phyloP scores from a whole-genome alignment of 1,140 invertebrate genomes.

The Dryas iulia region DNA sequence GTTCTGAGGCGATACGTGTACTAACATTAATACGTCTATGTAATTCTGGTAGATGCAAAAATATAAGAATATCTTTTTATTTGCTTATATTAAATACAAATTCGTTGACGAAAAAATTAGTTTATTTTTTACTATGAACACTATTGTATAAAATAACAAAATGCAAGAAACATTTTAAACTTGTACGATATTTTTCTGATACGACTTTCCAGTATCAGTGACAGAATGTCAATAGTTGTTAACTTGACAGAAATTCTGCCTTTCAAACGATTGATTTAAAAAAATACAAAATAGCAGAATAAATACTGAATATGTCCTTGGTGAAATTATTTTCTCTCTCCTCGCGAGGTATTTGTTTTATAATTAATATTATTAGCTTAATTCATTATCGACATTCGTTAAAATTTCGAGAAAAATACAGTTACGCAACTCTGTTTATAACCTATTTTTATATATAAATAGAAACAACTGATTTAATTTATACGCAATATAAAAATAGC shows the following conservation, averaged over 20 bases:
- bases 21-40: not conserved
- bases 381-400: not conserved
- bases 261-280: slow-evolving; percentile 4
- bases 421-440: slow-evolving; percentile 23
- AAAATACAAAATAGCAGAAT: slow-evolving; percentile 7
- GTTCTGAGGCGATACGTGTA: not conserved
- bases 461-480: not conserved
- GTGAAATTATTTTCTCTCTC: slow-evolving; percentile 69
- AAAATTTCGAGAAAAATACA: not conserved
- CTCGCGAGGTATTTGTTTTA: slow-evolving; percentile 54
- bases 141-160: too few relatives aligned
- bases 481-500: not conserved
- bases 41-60: too few relatives aligned
- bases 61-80: too few relatives aligned
- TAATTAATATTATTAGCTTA: not conserved
- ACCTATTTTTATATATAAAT: slow-evolving; percentile 16
- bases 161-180: too few relatives aligned
- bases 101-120: too few relatives aligned
- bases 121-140: too few relatives aligned
- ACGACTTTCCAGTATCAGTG: not conserved
- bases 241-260: slow-evolving; percentile 11
- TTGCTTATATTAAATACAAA: too few relatives aligned
- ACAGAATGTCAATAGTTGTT: not conserved
- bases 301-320: slow-evolving; percentile 53
- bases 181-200: not conserved